These are phyloP conservation scores for Grammomys surdaster DNA, from an alignment of 2,113 vertebrate genomes.

Conservation along the genomic window DNA sequence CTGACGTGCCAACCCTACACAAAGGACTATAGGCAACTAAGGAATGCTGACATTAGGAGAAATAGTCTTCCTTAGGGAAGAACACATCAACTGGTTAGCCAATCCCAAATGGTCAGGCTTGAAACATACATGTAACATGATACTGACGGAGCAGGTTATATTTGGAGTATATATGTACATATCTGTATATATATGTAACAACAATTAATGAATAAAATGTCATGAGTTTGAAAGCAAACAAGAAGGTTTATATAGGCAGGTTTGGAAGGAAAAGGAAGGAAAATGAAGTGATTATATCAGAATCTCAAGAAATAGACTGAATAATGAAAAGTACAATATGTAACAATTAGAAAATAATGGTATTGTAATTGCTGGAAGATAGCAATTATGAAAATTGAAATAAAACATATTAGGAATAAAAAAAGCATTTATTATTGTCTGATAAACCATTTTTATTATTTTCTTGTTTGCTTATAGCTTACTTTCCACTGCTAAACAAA, in stretches of 20 bases:
- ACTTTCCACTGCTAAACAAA: not conserved
- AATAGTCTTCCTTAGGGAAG: not conserved
- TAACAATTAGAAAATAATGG: not conserved
- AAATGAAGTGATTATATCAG: not conserved
- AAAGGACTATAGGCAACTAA: not conserved
- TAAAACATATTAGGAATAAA: not conserved
- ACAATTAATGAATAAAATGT: not conserved
- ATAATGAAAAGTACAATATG: not conserved
- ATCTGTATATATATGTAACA: not conserved
- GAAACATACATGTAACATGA: not conserved
- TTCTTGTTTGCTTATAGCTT: conserved; percentile 5
- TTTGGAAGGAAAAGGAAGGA: not conserved
- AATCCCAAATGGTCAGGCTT: not conserved
- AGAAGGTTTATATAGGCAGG: not conserved
- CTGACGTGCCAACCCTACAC: not conserved
- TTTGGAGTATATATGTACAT: too few species aligned
- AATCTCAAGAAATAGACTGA: not conserved
- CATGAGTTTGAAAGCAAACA: not conserved
- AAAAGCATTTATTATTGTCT: not conserved
- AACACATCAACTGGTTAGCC: not conserved
- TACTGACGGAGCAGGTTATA: not conserved
- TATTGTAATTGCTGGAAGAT: not conserved
- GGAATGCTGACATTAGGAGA: not conserved
- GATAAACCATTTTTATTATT: not conserved
- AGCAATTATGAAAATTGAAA: not conserved